Base-by-base conservation (phyloP, 2,797 vertebrate species). In the Paguma larvata region DNA sequence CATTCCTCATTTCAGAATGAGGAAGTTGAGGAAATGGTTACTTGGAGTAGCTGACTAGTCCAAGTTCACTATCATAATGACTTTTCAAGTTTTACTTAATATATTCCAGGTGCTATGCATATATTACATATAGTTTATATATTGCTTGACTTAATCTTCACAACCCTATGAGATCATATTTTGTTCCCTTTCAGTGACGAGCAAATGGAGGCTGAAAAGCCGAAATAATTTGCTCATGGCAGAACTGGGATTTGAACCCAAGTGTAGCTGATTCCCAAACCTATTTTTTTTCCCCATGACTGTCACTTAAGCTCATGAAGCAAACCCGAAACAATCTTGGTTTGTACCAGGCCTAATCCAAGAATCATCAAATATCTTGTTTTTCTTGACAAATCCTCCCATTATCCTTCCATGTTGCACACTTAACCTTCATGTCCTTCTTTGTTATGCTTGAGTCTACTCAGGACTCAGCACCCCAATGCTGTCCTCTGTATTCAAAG, bases 341-440 rank as follows among this genome's bases (percentile, higher is more conserved):
- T 38, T 97, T 95, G 80, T 65, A 59, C 46, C 6, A 41, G 34
- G 63, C 44, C 78, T 44, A 59, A 59, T 44, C 6, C 8, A 27
- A 53, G 46, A 95, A 83, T 83, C 32, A 30, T 79, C 78, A 48
- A 46, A 82, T 77, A 0, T 5, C 53, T 41, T 67, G 1, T 85
- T 93, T 89, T 73, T 97, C 73, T 85, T 93, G n/a, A 18, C 32
- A 62, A 15, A 63, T 77, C 21, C 5, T 92, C 18, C 46, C 30
- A 21, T 82, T 85, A 25, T 89, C 68, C 41, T 63, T 89, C 44
- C 4, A 1, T 95, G 21, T 11, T 63, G 2, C 56, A 48, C 13
- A 70, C 18, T 82, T 77, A 67, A 44, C 53, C 19, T 34, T 41
- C 32, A 4, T 53, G 27, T 18, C 21, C 32, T 85, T 85, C 68